phyloP scores from a whole-genome alignment of 92 coral and sea anemone genomes.

The Actinostola sp. region DNA sequence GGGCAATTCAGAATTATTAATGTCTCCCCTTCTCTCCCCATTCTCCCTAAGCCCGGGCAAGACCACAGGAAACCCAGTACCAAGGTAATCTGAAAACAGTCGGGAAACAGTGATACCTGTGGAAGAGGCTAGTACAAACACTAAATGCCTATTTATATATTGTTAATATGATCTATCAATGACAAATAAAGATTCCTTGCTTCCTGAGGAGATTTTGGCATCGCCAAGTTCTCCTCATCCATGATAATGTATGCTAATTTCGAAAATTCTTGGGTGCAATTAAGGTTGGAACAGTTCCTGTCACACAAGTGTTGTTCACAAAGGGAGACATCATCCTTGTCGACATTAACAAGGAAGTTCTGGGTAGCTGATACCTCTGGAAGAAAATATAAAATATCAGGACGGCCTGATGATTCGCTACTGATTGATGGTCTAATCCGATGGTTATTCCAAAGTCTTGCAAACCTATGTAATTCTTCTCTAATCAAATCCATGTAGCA shows the following conservation, averaged over 20 bases:
- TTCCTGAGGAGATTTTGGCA: conserved; percentile 52
- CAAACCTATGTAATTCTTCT: conserved; percentile 46
- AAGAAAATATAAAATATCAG: conserved; percentile 51
- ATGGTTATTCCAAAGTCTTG: conserved; percentile 69
- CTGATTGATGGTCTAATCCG: conserved; percentile 55
- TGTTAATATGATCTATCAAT: conserved; percentile 55
- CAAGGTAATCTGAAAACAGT: no score
- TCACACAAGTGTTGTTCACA: conserved; percentile 50
- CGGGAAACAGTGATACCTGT: no score
- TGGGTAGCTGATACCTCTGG: conserved; percentile 57
- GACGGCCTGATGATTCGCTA: conserved; percentile 54
- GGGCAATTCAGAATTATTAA: no score
- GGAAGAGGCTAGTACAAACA: no score
- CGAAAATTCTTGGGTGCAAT: conserved; percentile 58
- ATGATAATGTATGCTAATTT: conserved; percentile 60
- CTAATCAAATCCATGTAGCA: conserved; percentile 60
- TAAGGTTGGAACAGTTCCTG: conserved; percentile 23
- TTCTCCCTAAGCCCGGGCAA: no score
- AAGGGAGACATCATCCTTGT: conserved; percentile 37
- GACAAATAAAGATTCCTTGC: conserved; percentile 50
- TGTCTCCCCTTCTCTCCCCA: no score
- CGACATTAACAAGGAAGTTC: conserved; percentile 37
- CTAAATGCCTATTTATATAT: no score
- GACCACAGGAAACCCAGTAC: no score
- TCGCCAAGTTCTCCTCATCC: conserved; percentile 52